These are phyloP conservation scores for Moxostoma hubbsi DNA, from an alignment of 2,797 vertebrate genomes.

Conservation along the genomic window DNA sequence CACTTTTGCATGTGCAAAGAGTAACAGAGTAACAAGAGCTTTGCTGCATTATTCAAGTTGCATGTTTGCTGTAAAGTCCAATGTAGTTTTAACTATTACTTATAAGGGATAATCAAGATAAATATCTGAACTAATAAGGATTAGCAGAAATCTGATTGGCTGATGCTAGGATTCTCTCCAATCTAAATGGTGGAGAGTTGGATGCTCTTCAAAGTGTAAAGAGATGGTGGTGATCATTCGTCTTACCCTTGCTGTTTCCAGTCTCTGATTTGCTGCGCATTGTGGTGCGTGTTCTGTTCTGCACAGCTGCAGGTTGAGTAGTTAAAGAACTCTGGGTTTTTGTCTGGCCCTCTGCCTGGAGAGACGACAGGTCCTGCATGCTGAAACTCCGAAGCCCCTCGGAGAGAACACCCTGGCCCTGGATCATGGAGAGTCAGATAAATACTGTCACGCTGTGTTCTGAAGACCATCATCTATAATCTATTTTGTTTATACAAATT, in stretches of 20 bases:
- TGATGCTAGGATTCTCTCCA: neutral
- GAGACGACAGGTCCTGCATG: constrained; percentile 96
- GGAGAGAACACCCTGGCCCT: constrained; percentile 96
- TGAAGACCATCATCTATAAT: neutral
- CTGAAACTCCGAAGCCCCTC: constrained; percentile 97
- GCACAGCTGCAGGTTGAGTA: constrained; percentile 78
- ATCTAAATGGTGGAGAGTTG: no score
- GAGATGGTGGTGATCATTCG: neutral
- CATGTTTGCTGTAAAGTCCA: no score
- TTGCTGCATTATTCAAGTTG: no score
- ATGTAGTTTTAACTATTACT: neutral
- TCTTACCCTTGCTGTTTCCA: constrained; percentile 81
- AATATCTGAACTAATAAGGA: constrained; percentile 34
- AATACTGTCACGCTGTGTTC: constrained; percentile 16
- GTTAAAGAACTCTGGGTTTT: constrained; percentile 66
- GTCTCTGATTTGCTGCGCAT: constrained; percentile 91
- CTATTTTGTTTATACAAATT: neutral
- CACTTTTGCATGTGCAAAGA: no score
- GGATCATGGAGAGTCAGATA: constrained; percentile 12
- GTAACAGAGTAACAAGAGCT: no score
- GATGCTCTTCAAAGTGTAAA: constrained; percentile 2
- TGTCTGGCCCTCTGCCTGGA: constrained; percentile 81
- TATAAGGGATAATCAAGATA: constrained; percentile 8
- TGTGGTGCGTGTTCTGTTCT: constrained; percentile 83
- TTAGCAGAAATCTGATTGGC: constrained; percentile 9